These are phyloP conservation scores for Cyanoderma ruficeps DNA, from an alignment of 2,113 vertebrate species.

Conservation along the genomic window DNA sequence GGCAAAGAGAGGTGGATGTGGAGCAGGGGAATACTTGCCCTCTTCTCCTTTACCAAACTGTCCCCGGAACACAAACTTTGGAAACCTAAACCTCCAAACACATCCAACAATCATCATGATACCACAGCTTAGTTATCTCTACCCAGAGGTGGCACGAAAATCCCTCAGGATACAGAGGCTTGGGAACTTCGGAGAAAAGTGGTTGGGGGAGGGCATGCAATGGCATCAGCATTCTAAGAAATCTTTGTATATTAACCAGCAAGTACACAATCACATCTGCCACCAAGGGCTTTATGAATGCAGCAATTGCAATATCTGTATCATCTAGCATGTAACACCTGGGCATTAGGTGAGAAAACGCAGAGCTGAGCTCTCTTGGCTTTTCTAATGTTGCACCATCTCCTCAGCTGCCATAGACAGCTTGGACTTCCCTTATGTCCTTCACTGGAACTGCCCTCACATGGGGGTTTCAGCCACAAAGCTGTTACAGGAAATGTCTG, in stretches of 20 bases:
- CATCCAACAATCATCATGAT: not conserved
- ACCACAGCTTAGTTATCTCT: not conserved
- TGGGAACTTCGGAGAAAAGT: not conserved
- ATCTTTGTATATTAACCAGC: not conserved
- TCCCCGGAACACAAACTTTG: not conserved
- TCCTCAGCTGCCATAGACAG: not conserved
- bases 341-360: not conserved
- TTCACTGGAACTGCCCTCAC: not conserved
- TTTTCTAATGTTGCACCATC: not conserved
- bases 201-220: not conserved
- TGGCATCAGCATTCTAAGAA: not conserved
- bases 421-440: not conserved
- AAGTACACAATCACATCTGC: not conserved
- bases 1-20: not conserved
- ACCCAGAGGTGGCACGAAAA: not conserved
- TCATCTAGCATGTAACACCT: not conserved
- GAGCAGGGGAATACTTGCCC: not conserved
- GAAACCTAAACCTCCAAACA: not conserved
- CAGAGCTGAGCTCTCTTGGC: not conserved
- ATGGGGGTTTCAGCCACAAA: not conserved
- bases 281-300: not conserved
- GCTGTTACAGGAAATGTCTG: not conserved
- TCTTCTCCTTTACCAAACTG: not conserved
- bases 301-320: not conserved
- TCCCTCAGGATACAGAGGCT: not conserved